A percentile compares a stretch with the other conserved stretches of the same genome.
phyloP scores from a whole-genome alignment of 2,113 vertebrate genomes.

The Pipa parva region DNA sequence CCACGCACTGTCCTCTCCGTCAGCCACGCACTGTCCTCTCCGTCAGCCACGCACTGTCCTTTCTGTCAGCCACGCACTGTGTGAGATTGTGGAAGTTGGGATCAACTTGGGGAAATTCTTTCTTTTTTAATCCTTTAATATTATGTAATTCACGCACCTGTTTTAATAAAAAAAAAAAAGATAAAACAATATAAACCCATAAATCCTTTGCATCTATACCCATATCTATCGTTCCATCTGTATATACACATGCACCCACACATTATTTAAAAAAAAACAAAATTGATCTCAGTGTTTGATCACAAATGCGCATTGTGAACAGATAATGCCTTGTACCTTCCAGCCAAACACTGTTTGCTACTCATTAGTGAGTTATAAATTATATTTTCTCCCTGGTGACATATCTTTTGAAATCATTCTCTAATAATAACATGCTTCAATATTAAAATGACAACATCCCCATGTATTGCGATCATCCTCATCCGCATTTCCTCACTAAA shows the following conservation, averaged over 20 bases:
- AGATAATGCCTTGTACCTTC: conserved; percentile 77
- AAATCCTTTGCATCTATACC: background rate
- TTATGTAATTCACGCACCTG: too few species aligned
- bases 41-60: too few species aligned
- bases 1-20: too few species aligned
- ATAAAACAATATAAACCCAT: background rate
- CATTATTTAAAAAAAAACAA: background rate
- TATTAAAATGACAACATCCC: conserved; percentile 91
- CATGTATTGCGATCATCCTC: conserved; percentile 82
- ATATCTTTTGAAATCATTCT: conserved; percentile 96
- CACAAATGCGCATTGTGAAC: conserved; percentile 75
- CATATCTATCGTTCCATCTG: background rate
- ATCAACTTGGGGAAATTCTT: too few species aligned
- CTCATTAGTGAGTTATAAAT: conserved; percentile 99
- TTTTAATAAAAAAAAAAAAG: background rate
- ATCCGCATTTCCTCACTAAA: conserved; percentile 78
- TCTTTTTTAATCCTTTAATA: too few species aligned
- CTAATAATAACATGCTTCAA: conserved; percentile 95
- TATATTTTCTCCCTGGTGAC: conserved; percentile 99
- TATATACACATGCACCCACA: background rate
- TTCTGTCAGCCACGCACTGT: too few species aligned
- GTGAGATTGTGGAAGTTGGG: too few species aligned
- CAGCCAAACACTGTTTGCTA: conserved; percentile 91
- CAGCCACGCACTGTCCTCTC: too few species aligned
- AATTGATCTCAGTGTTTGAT: conserved; percentile 73